Base-by-base conservation (phyloP, 2,113 vertebrate species). In the Dicentrarchus labrax region DNA sequence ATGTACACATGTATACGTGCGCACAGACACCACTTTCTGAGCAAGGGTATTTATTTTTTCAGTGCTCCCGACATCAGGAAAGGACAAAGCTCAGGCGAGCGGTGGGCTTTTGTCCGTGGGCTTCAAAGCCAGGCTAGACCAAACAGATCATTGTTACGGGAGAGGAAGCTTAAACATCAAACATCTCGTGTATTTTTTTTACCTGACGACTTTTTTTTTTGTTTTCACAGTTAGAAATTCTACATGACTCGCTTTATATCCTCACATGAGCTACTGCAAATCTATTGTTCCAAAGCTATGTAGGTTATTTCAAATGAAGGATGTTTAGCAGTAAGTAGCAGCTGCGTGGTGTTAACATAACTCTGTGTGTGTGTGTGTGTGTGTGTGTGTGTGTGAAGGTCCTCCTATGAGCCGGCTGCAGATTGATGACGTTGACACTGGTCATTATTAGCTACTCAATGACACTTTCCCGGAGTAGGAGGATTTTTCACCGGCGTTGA, bases 41-140 rank as follows among this genome's bases (percentile, higher is more conserved):
- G 54, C 38, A 13, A 4, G 48, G 22, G 12, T 85, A 71, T 92
- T 93, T 92, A 78, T 92, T 91, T 88, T 77, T 57, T 89, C 92
- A 90, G 93, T 74, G 78, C 87, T 89, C 82, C 85, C 56, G 91
- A 81, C 87, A 94, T 89, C 88, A 90, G 92, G 92, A 90, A 93
- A 92, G 93, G 93, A 91, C 93, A 95, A 94, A 95, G 93, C 92
- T 92, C 6, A 36, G 60, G 81, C 91, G 91, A 95, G 95, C 90
- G 87, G 84, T 1, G 45, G 90, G 83, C 92, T 95, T 93, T 80
- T 88, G 91, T 94, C 94, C 90, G 70, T 85, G 88, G 89, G 85
- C 92, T 95, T 95, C 89, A 91, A 94, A 94, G 84, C 90, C 85
- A 60, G 51, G 19, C 67, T 53, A 92, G 86, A 92, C 92, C 93